Base-by-base conservation (phyloP, 1,140 invertebrate genomes). In the Monochamus saltuarius region DNA sequence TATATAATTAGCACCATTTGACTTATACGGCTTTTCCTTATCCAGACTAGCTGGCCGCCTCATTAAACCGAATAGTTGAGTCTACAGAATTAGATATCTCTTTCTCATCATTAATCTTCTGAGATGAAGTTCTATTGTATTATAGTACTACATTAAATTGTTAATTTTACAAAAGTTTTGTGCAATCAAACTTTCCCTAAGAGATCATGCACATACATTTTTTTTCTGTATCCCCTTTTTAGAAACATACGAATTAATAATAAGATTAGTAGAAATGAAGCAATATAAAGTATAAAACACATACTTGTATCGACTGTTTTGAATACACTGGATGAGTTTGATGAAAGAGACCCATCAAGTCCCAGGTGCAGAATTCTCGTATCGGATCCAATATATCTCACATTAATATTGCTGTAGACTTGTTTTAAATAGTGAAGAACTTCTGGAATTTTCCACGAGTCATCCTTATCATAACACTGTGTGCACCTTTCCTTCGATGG, bases 221-320 rank as follows among this genome's bases (percentile, higher is more conserved):
- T 88, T 77, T 87, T 90, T 67, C 82, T 84, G 70, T 87, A 87
- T 56, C 81, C 83, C 69, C 82, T 87, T 45, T 86, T 81, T 47
- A 87, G 79, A 73, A 91, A 90, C 71, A 88, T 85, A 70, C 89
- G 86, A 73, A 91, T 90, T 55, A 92, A 85, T 52, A 90, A 56
- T 56, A 90, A 80, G 56, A 91, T 79, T 70, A 91, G 85, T 35
- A 80, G 64, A 43, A 87, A 84, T 58, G 87, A 91, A 36, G 82
- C 75, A 19, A 87, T 71, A 71, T 92, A 92, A 19, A 91, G 76
- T 17, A 90, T 72, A 62, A 90, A 84, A 75, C 88, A 91, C 70
- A 91, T 83, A 60, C 86, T 86, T 65, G 91, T 82, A 74, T 92
- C 90, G 9, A 57, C 17, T 14, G 49, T 61, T 65, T 85, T 76